Conservation (phyloP, 2,888 invertebrate species). For the Pelosia muscerda region DNA sequence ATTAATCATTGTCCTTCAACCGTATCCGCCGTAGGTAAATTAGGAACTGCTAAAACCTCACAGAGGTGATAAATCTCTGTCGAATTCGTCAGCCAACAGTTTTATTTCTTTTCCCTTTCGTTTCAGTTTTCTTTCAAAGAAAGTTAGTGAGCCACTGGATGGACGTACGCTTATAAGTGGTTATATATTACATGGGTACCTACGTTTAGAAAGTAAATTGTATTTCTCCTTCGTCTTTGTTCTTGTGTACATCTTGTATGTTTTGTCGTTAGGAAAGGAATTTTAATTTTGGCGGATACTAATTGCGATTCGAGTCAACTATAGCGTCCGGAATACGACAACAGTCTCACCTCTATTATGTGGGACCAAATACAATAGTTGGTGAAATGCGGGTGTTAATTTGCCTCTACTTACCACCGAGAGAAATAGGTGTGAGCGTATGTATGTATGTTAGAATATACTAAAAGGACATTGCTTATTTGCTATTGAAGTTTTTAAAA, state of each 20-base stretch:
- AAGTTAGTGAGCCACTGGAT: conserved; percentile 62
- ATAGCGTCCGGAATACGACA: no score
- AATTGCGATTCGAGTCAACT: no score
- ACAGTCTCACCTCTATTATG: no score
- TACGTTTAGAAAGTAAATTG: conserved; percentile 15
- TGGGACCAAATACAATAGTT: no score
- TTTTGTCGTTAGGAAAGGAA: no score
- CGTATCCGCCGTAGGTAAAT: conserved; percentile 66
- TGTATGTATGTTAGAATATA: no score
- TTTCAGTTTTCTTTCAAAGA: conserved; percentile 66
- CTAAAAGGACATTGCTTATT: no score
- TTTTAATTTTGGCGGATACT: no score
- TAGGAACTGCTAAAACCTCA: conserved; percentile 72
- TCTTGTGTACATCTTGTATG: no score
- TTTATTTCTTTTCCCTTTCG: conserved; percentile 71
- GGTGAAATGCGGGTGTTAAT: no score
- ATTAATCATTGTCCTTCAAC: conserved; percentile 59
- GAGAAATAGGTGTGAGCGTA: no score
- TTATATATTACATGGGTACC: conserved; percentile 15
- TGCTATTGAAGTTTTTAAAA: not conserved
- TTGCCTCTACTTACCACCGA: no score
- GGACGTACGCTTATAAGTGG: conserved; percentile 39
- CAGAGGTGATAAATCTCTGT: conserved; percentile 77
- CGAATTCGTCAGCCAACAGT: conserved; percentile 78
- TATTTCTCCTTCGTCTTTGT: conserved; percentile 17